Evolutionary conservation across 2,888 invertebrate species (phyloP).

Genomic region (Pediacus dermestoides): DNA sequence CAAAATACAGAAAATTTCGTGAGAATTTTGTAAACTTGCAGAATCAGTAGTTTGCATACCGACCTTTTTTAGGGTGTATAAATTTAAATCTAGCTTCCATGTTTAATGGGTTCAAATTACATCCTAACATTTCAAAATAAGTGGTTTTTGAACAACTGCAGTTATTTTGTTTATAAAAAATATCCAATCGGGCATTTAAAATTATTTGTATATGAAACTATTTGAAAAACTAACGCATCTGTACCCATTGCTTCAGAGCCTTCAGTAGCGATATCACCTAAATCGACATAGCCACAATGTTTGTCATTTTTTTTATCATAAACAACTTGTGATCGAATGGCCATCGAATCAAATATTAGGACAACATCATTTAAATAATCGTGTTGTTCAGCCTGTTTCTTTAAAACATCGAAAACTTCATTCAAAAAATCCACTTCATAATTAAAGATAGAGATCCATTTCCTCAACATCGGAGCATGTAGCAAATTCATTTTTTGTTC

Average conservation of each 20-base stretch:
- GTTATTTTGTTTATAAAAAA: slow-evolving; percentile 20
- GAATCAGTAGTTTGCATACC: no score
- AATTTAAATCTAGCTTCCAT: slow-evolving; percentile 6
- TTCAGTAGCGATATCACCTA: slow-evolving; percentile 6
- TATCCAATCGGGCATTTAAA: slow-evolving; percentile 30
- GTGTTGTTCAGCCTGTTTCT: not conserved
- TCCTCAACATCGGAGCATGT: no score
- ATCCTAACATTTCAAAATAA: slow-evolving; percentile 15
- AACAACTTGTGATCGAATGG: slow-evolving; percentile 7
- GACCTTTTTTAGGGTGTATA: no score
- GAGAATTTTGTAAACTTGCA: not conserved
- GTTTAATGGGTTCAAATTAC: slow-evolving; percentile 6
- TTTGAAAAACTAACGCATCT: slow-evolving; percentile 24
- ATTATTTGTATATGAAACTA: slow-evolving; percentile 19
- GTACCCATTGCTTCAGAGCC: slow-evolving; percentile 17
- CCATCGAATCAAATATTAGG: slow-evolving; percentile 10
- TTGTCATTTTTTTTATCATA: slow-evolving; percentile 10
- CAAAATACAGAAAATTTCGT: slow-evolving; percentile 12
- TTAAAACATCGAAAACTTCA: slow-evolving; percentile 8
- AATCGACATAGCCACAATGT: slow-evolving; percentile 9
- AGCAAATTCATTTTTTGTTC: no score
- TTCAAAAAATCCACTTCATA: no score
- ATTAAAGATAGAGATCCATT: no score
- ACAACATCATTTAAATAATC: slow-evolving; percentile 3
- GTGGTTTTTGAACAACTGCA: slow-evolving; percentile 14